Base-by-base conservation (phyloP, 2,888 invertebrate genomes). In the Thecocarcelia acutangulata region DNA sequence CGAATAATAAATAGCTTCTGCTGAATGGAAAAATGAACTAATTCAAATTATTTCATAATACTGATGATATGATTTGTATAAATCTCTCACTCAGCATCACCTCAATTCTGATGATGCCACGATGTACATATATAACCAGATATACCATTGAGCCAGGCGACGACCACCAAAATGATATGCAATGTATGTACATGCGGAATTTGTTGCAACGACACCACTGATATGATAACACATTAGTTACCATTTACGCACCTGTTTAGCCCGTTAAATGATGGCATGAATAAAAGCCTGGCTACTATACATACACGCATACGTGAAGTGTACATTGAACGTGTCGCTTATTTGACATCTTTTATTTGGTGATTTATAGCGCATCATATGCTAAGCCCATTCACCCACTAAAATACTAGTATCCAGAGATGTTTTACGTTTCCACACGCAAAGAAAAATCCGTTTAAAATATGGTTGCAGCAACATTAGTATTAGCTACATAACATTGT, bases 111-210 rank as follows among this genome's bases (percentile, higher is more conserved):
- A 88, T 82, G 17, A n/a, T n/a, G 87, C 86, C 61, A n/a, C n/a
- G n/a, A n/a, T n/a, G n/a, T n/a, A n/a, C n/a, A n/a, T 87, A 87
- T 37, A 87, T 85, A n/a, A 87, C 84, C 0, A 63, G 8, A 19
- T 17, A 87, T 84, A 11, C 86, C 86, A 76, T 87, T 87, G 64
- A 88, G 87, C 15, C 87, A 80, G 6, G 88, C 89, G n/a, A n/a
- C n/a, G n/a, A n/a, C n/a, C n/a, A n/a, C n/a, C n/a, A n/a, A n/a
- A n/a, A n/a, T 85, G 24, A 88, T 40, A 0, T 87, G 84, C 1
- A 86, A 85, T 42, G 88, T 21, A 85, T 42, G 88, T 21, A 74
- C 87, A 85, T 0, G 85, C 87, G 3, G 84, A 83, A 66, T 89
- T 89, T 0, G 85, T 80, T 5, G 86, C 88, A 17, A 87, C 56